Base-by-base conservation (phyloP, 2,113 vertebrate genomes). In the Alethe diademata region DNA sequence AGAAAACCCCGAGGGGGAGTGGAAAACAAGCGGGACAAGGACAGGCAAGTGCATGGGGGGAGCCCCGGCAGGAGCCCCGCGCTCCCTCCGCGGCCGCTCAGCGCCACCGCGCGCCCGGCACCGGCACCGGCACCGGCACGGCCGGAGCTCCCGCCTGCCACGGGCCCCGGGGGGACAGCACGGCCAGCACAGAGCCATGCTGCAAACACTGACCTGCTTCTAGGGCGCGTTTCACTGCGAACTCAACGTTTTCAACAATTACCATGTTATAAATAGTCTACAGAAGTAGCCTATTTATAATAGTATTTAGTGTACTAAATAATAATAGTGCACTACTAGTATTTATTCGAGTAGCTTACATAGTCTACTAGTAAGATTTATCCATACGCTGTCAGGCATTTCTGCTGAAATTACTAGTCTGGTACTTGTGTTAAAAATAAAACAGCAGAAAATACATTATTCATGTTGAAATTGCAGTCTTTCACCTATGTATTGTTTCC, bases 41-140 rank as follows among this genome's bases (percentile, higher is more conserved):
- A 28, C 61, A 65, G 76, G 35, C 20, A 78, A 78, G 89, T 12
- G 74, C 54, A 50, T 26, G 35, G n/a, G 35, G 19, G 64, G 18
- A 71, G 28, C 50, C 28, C 18, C 50, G 40, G 42, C 2, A 2
- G 3, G 23, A 50, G 90, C 97, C 94, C 78, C 51, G 69, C 54
- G 61, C 26, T 51, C 50, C 26, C 43, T 50, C 36, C 42, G 79
- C 86, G 88, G 96, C 87, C 90, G 74, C 94, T 91, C 90, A 96
- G 96, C 97, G 98, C 98, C 98, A 96, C 87, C 97, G 97, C 42
- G 94, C 4, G 97, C 54, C 88, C 47, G 22, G 20, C 47, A 24
- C 47, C 75, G 56, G 81, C 96, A 86, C 54, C 74, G 96, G 97
- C 96, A 98, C 70, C 8, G 57, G 35, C 61, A 15, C 25, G 8